Evolutionary conservation across 2,113 vertebrate genomes (phyloP).

Genomic region (Cygnus buccinator): DNA sequence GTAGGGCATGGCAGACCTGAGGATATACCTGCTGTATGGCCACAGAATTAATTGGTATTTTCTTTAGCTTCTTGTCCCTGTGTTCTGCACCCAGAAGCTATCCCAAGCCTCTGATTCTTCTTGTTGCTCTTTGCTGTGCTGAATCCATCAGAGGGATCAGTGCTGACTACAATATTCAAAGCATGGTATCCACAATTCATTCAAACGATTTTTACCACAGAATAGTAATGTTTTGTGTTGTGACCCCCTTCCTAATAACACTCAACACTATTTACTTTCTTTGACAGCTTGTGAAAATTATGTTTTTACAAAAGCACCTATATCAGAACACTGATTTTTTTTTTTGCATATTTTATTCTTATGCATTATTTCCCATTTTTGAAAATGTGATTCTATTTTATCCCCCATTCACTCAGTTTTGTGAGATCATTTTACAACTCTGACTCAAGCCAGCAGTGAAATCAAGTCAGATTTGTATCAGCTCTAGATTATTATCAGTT

Average conservation of each 20-base stretch:
- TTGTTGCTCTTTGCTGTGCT: neutral
- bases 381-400: slow-evolving; percentile 9
- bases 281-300: slow-evolving; percentile 16
- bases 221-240: neutral
- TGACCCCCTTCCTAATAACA: neutral
- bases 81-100: neutral
- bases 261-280: neutral
- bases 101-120: neutral
- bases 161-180: neutral
- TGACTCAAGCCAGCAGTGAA: neutral
- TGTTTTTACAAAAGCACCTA: neutral
- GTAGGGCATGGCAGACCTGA: neutral
- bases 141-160: neutral
- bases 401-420: neutral
- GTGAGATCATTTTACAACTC: neutral
- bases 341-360: neutral
- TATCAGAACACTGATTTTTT: neutral
- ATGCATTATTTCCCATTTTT: neutral
- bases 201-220: neutral
- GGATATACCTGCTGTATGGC: neutral
- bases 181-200: neutral
- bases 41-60: neutral
- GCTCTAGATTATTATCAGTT: neutral
- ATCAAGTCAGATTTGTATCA: neutral
- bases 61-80: neutral